Evolutionary conservation across 2,888 invertebrate species (phyloP).

Genomic region (Trissolcus brochymenae): DNA sequence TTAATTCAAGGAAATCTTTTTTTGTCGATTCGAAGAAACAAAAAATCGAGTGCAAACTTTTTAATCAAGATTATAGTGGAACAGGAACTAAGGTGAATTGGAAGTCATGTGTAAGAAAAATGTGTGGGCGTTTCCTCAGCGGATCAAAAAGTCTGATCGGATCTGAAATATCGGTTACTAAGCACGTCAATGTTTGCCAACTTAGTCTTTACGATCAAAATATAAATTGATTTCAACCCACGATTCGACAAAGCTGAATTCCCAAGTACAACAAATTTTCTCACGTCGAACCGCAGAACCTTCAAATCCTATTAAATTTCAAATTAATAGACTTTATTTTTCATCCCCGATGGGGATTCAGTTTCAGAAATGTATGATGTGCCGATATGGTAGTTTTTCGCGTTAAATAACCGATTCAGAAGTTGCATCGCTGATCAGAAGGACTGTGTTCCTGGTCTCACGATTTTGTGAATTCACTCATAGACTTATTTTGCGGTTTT

Average conservation of each 20-base stretch:
- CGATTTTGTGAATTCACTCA: constrained; percentile 27
- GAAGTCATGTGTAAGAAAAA: no score
- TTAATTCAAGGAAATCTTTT: no score
- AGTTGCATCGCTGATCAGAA: constrained; percentile 14
- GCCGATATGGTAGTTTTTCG: constrained; percentile 9
- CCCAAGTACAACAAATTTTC: constrained; percentile 5
- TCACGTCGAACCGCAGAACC: constrained; percentile 8
- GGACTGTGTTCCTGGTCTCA: constrained; percentile 31
- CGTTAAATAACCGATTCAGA: no score
- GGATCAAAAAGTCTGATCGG: no score
- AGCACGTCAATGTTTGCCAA: constrained; percentile 5
- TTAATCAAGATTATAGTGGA: no score
- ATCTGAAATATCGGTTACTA: background rate
- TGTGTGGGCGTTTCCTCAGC: no score
- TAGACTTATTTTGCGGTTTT: constrained; percentile 10
- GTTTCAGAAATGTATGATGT: constrained; percentile 1
- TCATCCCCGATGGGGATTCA: background rate
- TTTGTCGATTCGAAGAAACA: no score
- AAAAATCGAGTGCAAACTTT: no score
- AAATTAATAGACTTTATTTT: constrained; percentile 30
- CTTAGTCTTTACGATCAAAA: background rate
- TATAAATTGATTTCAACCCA: background rate
- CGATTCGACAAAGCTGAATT: background rate
- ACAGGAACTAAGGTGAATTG: no score
- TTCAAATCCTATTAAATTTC: constrained; percentile 31